A percentile compares a stretch with the other conserved stretches of the same genome.
phyloP scores from a whole-genome alignment of 2,797 vertebrate species.

The Myotis vivesi region DNA sequence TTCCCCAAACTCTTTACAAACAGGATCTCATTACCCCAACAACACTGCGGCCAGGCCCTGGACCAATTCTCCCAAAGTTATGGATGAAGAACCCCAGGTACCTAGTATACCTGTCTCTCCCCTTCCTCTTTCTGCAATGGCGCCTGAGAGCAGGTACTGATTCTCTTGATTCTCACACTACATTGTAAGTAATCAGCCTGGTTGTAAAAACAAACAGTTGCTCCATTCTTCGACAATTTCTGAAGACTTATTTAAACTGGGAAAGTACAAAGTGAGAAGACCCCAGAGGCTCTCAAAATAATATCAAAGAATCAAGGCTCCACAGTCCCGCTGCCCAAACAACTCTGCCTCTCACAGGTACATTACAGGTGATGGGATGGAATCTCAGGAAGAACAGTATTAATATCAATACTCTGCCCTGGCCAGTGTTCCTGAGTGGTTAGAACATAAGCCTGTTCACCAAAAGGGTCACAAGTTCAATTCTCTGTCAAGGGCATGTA shows the following conservation, averaged over 20 bases:
- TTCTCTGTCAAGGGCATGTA: no score
- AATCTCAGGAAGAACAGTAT: neutral
- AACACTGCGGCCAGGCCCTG: neutral
- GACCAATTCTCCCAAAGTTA: constrained; percentile 37
- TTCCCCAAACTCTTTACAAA: neutral
- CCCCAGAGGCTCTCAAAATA: neutral
- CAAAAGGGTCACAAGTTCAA: no score
- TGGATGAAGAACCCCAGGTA: constrained; percentile 21
- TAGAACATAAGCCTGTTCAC: no score
- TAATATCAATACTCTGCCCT: neutral
- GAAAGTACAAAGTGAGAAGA: neutral
- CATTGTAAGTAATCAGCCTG: neutral
- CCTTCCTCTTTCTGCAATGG: neutral
- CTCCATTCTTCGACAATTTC: neutral
- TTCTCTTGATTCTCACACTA: neutral
- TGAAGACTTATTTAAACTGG: neutral
- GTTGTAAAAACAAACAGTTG: neutral
- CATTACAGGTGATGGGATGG: fast-evolving
- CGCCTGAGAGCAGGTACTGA: neutral
- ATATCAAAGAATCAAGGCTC: neutral
- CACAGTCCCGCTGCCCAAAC: neutral
- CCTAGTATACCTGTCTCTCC: fast-evolving
- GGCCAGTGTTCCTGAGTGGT: no score
- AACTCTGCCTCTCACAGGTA: neutral
- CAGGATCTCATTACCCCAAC: constrained; percentile 25